Evolutionary conservation across 2,888 invertebrate species (phyloP).

Genomic region (Ectemnius cavifrons): DNA sequence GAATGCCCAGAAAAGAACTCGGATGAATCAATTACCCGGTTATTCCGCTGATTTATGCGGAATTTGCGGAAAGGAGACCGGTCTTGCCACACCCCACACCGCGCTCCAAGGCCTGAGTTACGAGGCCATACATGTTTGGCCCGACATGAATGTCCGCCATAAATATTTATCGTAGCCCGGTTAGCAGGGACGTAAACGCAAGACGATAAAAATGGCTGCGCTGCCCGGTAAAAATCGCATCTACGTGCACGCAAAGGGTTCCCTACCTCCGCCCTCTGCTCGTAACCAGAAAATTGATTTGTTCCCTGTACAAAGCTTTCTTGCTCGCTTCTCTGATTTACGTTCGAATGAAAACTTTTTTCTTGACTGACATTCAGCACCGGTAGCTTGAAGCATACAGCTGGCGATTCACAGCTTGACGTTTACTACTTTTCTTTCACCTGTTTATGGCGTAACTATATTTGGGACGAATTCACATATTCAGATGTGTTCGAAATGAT

Average conservation of each 20-base stretch:
- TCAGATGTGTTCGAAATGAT: too few relatives aligned
- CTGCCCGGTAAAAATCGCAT: constrained; percentile 36
- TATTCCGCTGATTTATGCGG: constrained; percentile 13
- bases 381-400: too few relatives aligned
- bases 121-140: constrained; percentile 38
- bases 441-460: too few relatives aligned
- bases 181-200: constrained; percentile 32
- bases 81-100: constrained; percentile 10
- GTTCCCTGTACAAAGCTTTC: constrained; percentile 22
- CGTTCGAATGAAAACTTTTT: not conserved
- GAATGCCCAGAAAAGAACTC: constrained; percentile 5
- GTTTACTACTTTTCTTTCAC: too few relatives aligned
- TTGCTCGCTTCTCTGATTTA: constrained; percentile 21
- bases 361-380: too few relatives aligned
- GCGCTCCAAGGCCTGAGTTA: constrained; percentile 38
- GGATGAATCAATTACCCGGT: constrained; percentile 38
- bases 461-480: too few relatives aligned
- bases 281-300: constrained; percentile 52
- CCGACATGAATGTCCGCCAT: constrained; percentile 33
- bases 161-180: constrained; percentile 55
- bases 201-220: constrained; percentile 56
- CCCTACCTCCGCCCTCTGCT: not conserved
- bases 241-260: constrained; percentile 12
- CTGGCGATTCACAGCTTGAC: too few relatives aligned
- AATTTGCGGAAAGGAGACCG: constrained; percentile 39